phyloP scores from a whole-genome alignment of 2,113 vertebrate genomes.

The Xiphias gladius region DNA sequence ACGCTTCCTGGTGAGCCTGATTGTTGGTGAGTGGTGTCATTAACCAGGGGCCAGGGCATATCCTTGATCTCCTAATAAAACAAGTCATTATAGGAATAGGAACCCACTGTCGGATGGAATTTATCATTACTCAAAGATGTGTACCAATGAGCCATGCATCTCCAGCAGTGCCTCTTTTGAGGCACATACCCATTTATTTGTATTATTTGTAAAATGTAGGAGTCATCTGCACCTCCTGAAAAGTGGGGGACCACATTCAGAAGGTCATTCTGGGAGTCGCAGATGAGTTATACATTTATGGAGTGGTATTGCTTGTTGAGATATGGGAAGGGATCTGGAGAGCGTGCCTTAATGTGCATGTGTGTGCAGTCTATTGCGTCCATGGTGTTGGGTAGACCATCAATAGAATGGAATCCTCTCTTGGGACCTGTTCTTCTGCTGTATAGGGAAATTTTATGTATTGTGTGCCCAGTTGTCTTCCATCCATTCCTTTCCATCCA shows the following conservation, averaged over 20 bases:
- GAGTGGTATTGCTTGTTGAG: not conserved
- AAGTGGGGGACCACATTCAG: no score
- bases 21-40: slow-evolving; percentile 28
- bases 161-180: not conserved
- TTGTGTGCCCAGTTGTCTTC: slow-evolving; percentile 16
- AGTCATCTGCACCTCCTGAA: no score
- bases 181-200: no score
- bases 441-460: not conserved
- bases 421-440: not conserved
- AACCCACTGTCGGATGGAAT: not conserved
- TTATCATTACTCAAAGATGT: slow-evolving; percentile 31
- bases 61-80: not conserved
- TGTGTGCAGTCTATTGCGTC: not conserved
- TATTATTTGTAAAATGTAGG: no score
- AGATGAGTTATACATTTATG: not conserved
- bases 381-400: not conserved
- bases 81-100: not conserved
- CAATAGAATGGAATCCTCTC: not conserved
- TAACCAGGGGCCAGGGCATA: slow-evolving; percentile 12
- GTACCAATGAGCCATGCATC: slow-evolving; percentile 20
- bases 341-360: not conserved
- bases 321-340: not conserved
- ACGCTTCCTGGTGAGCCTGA: slow-evolving; percentile 23
- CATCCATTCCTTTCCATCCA: no score
- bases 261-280: not conserved